These are phyloP conservation scores for Paguma larvata DNA, from an alignment of 2,797 vertebrate species.

Conservation along the genomic window DNA sequence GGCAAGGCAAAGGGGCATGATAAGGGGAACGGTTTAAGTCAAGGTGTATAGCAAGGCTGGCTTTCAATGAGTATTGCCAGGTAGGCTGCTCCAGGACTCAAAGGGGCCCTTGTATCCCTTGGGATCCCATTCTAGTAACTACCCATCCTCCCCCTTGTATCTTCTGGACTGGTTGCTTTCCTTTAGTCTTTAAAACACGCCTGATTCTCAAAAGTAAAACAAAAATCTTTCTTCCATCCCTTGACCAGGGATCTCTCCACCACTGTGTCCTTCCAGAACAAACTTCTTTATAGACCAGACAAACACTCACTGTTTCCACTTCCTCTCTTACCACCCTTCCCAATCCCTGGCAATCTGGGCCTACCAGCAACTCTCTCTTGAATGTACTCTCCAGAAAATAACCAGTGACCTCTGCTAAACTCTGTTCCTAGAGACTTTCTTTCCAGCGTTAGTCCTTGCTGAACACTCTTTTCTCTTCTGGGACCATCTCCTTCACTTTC, in stretches of 20 bases:
- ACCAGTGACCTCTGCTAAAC: constrained; percentile 22
- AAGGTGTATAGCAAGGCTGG: not conserved
- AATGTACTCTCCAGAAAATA: constrained; percentile 2
- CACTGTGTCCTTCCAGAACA: not conserved
- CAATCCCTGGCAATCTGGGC: not conserved
- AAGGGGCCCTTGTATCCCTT: not conserved
- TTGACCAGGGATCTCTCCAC: not conserved
- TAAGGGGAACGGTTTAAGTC: not conserved
- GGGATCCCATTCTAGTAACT: not conserved
- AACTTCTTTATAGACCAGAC: not conserved
- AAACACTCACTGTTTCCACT: not conserved
- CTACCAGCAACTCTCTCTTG: not conserved
- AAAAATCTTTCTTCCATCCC: not conserved
- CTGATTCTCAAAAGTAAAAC: constrained; percentile 51
- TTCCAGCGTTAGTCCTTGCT: not conserved
- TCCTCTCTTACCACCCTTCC: not conserved
- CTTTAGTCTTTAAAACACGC: constrained; percentile 31
- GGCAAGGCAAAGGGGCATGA: not conserved
- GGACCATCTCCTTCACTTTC: not conserved
- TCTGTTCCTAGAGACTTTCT: constrained; percentile 14
- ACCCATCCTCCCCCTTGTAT: not conserved
- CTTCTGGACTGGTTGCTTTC: not conserved
- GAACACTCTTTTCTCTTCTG: not conserved
- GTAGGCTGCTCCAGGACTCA: not conserved
- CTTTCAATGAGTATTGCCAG: not conserved